These are phyloP conservation scores for Patella pellucida DNA, from an alignment of 2,888 invertebrate genomes.

Conservation along the genomic window DNA sequence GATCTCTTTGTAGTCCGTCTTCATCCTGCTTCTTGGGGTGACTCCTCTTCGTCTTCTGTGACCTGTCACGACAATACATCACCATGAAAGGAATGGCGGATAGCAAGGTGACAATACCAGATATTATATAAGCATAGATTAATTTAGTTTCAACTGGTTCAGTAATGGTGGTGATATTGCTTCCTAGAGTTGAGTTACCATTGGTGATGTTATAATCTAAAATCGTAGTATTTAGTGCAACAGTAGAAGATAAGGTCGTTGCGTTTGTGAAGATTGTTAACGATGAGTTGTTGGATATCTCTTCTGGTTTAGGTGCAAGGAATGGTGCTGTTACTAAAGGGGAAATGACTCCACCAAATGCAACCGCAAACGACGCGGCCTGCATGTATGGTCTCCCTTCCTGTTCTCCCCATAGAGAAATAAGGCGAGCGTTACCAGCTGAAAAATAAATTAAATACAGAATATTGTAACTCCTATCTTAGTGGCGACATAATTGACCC, in stretches of 20 bases:
- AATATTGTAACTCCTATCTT: too few species aligned
- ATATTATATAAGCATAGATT: slow-evolving; percentile 40
- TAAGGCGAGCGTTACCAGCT: slow-evolving; percentile 68
- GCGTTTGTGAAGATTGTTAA: too few species aligned
- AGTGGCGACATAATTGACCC: too few species aligned
- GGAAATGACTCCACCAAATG: slow-evolving; percentile 71
- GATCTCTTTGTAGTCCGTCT: slow-evolving; percentile 25
- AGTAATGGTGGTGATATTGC: background rate
- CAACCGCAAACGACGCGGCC: slow-evolving; percentile 71
- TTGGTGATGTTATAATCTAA: background rate
- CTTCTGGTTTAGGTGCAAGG: slow-evolving; percentile 40
- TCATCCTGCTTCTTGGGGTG: slow-evolving; percentile 18
- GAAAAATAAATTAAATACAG: slow-evolving; percentile 25
- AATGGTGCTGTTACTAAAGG: slow-evolving; percentile 72
- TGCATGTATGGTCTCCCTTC: slow-evolving; percentile 71
- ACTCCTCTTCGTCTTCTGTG: slow-evolving; percentile 10
- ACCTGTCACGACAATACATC: slow-evolving; percentile 28
- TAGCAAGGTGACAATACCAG: slow-evolving; percentile 34
- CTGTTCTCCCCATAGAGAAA: slow-evolving; percentile 66
- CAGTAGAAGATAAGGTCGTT: too few species aligned
- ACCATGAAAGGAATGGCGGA: slow-evolving; percentile 33
- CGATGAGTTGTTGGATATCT: slow-evolving; percentile 6
- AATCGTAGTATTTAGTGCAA: slow-evolving; percentile 2
- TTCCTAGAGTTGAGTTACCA: background rate
- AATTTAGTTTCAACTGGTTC: slow-evolving; percentile 19